Conservation (phyloP, 2,797 vertebrate genomes). For the Corythornis leucogaster region DNA sequence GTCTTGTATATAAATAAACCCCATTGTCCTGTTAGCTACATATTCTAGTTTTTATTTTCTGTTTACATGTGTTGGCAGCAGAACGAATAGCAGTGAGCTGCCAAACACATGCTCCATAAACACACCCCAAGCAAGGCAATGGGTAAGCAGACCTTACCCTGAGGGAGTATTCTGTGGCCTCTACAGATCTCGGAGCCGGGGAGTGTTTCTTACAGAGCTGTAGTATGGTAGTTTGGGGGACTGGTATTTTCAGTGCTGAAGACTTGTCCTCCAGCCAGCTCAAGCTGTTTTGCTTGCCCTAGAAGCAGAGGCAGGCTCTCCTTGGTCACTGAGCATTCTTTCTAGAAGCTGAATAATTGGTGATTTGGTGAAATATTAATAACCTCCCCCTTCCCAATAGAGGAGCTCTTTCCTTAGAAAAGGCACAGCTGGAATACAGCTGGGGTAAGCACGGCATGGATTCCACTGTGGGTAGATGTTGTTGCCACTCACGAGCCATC, state of each 20-base stretch:
- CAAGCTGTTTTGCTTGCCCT: neutral
- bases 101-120: neutral
- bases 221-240: neutral
- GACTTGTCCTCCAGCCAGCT: neutral
- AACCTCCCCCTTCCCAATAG: neutral
- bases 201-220: neutral
- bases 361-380: neutral
- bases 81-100: neutral
- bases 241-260: neutral
- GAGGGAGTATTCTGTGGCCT: neutral
- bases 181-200: neutral
- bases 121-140: neutral
- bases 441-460: fast-evolving
- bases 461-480: neutral
- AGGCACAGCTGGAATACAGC: neutral
- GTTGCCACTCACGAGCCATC: fast-evolving
- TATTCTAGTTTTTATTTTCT: neutral
- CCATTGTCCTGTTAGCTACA: neutral
- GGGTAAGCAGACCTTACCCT: neutral
- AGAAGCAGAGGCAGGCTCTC: neutral
- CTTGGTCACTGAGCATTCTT: neutral
- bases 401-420: neutral
- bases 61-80: neutral
- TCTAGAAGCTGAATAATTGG: neutral
- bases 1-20: neutral